phyloP scores from a whole-genome alignment of 1,140 invertebrate genomes.

The Bathynomus jamesi region DNA sequence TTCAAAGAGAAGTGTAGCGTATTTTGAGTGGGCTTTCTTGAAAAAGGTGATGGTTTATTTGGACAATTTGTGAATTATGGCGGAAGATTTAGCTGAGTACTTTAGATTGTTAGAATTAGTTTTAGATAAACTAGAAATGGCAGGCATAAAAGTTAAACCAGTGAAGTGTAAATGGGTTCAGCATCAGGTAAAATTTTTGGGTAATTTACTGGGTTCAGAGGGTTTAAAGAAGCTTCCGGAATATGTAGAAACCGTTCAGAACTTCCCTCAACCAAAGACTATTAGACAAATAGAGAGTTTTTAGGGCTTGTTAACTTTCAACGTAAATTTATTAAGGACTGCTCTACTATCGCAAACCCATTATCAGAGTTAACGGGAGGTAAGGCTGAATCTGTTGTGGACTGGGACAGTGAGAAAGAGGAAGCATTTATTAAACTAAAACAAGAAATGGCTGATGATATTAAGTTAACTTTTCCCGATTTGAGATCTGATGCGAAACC shows the following conservation, averaged over 20 bases:
- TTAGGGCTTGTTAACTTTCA: neutral
- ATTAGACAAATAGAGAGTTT: neutral
- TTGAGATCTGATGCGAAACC: neutral
- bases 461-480: constrained; percentile 5
- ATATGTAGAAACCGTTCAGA: neutral
- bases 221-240: neutral
- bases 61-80: neutral
- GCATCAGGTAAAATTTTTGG: too few relatives aligned
- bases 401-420: neutral
- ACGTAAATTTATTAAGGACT: neutral
- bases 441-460: neutral
- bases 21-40: constrained; percentile 36
- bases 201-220: neutral
- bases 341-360: neutral
- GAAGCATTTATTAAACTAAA: neutral
- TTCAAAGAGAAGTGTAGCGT: constrained; percentile 40
- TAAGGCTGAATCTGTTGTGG: neutral
- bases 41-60: constrained; percentile 4
- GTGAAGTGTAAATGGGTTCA: too few relatives aligned
- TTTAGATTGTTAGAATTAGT: too few relatives aligned
- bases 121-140: too few relatives aligned
- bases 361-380: neutral
- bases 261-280: neutral
- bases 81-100: neutral
- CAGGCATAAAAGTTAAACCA: too few relatives aligned